Base-by-base conservation (phyloP, 2,113 vertebrate species). In the Ctenodactylus gundi region DNA sequence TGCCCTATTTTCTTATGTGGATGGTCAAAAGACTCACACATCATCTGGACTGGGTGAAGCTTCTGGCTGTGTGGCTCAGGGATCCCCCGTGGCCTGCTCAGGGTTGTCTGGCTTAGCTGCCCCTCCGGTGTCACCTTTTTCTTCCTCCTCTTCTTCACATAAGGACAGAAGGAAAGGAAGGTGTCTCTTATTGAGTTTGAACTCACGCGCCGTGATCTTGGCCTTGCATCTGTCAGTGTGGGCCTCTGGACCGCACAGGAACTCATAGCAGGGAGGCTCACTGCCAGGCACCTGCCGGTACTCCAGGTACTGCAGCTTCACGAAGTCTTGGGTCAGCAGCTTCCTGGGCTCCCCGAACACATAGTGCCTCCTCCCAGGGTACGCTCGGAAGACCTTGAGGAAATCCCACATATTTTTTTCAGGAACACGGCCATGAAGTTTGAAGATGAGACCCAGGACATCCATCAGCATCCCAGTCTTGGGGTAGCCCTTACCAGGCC, bases 111-210 rank as follows among this genome's bases (percentile, higher is more conserved):
- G 15, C 27, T 53, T 18, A 7, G 36, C 53, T 10, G n/a, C 3
- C 17, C 7, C 1, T 6, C 4, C 1, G 1, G 13, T 0, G n/a
- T n/a, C n/a, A 9, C 17, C 17, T 20, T 1, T 36, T 34, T 7
- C 5, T 39, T 3, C 6, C 14, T 64, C 15, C 7, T 34, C 25
- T 21, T 36, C 65, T 34, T n/a, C 57, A 76, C 51, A 53, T 49
- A n/a, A 8, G 4, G 0, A 14, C 31, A 36, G 13, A 8, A 73
- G 27, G 4, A 10, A 14, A 7, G n/a, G n/a, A 18, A 31, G 29
- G n/a, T n/a, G n/a, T n/a, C n/a, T n/a, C n/a, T n/a, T n/a, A n/a
- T n/a, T n/a, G n/a, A n/a, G n/a, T n/a, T n/a, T n/a, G n/a, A n/a
- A n/a, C n/a, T n/a, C n/a, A 64, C 39, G 51, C 6, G 64, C 6